Base-by-base conservation (phyloP, 2,888 invertebrate species). In the Liposcelis brunnea region DNA sequence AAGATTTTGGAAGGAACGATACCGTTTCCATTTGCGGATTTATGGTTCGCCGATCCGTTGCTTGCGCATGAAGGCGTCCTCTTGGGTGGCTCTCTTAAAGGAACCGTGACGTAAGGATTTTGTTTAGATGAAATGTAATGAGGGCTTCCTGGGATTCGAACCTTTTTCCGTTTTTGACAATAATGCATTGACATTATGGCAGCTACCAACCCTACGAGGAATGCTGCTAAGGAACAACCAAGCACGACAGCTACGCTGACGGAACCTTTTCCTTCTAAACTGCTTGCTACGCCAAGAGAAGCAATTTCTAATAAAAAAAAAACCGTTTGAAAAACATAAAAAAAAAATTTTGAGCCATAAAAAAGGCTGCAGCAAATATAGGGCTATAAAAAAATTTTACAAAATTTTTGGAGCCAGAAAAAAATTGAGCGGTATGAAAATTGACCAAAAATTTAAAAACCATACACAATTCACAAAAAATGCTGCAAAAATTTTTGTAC, bases 71-170 rank as follows among this genome's bases (percentile, higher is more conserved):
- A 21, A 40, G 33, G 54, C 54, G 46, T 58, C 57, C 44, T 58
- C 58, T 40, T 49, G 8, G 51, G 53, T 4, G 51, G 48, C 61
- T 85, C 84, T 59, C 80, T 81, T 49, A 84, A 65, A 1, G 86
- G 86, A 36, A 86, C 77, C 18, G 83, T 78, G 49, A 84, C 82
- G 61, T 86, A 86, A 51, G 83, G 80, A 60, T 86, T 86, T 56
- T 81, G 82, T 57, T 82, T 83, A 1, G 79, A 71, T 21, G 80
- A 76, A 53, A 81, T 82, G 58, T 85, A 87, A 58, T 82, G 84
- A 0, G 84, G 83, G 44, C 81, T 80, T 35, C 81, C 76, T 0
- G 81, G 79, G 2, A 82, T 73, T 32, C 74, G 68, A 26, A 71
- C 70, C 47, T 64, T 64, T 49, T 65, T 57, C 53, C 59, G 59